Evolutionary conservation across 1,140 invertebrate genomes (phyloP).

Genomic region (Lineus longissimus): DNA sequence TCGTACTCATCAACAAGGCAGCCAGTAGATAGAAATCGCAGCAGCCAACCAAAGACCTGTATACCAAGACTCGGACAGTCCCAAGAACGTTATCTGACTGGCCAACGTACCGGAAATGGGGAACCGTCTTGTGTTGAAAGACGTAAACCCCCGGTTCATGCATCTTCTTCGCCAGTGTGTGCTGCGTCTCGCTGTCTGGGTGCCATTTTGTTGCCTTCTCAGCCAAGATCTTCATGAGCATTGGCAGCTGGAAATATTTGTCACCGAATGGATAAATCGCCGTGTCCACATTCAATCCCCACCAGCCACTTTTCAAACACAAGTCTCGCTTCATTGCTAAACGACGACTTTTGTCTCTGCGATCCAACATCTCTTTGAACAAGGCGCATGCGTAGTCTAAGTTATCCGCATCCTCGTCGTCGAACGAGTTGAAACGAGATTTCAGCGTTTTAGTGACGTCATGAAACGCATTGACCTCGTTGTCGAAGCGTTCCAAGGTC

Average conservation of each 20-base stretch:
- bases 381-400: not conserved
- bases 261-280: not conserved
- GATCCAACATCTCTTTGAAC: not conserved
- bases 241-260: not conserved
- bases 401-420: not conserved
- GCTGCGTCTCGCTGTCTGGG: not conserved
- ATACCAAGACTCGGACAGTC: not conserved
- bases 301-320: constrained; percentile 5
- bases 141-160: not conserved
- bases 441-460: not conserved
- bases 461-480: not conserved
- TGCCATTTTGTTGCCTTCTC: not conserved
- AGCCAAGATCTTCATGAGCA: not conserved
- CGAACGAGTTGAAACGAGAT: not conserved
- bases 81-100: not conserved
- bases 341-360: not conserved
- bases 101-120: constrained; percentile 2
- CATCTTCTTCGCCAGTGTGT: not conserved
- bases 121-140: not conserved
- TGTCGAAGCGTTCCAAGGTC: not conserved
- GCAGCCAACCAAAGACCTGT: not conserved
- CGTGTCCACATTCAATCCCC: not conserved
- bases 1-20: not conserved
- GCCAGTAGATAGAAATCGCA: not conserved
- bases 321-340: not conserved